Percentiles rank a stretch among this genome's conserved stretches.
Conservation (phyloP, 2,888 invertebrate species). For the Drosophila cognata region DNA sequence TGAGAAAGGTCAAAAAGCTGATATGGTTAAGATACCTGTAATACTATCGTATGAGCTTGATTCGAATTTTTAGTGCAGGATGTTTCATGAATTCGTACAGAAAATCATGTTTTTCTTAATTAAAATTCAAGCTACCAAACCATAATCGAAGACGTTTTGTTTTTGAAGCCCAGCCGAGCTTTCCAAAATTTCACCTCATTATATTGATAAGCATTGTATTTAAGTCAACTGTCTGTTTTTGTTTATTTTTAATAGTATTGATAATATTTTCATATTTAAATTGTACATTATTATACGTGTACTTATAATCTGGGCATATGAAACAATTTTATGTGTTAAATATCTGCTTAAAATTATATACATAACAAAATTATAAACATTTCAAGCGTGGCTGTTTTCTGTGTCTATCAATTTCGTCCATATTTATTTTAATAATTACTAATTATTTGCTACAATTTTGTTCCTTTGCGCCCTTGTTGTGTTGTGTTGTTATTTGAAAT, state of each 20-base stretch:
- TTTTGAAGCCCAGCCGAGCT: not conserved
- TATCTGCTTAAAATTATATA: slow-evolving; percentile 77
- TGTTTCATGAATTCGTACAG: not conserved
- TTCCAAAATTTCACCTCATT: not conserved
- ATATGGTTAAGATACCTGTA: not conserved
- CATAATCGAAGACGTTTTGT: not conserved
- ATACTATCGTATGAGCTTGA: not conserved
- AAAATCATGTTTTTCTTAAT: not conserved
- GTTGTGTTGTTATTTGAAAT: not conserved
- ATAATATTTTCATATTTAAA: slow-evolving; percentile 69
- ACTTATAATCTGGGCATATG: slow-evolving; percentile 72
- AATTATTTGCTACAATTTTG: slow-evolving; percentile 69
- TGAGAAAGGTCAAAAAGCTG: slow-evolving; percentile 4
- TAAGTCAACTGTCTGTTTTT: slow-evolving; percentile 49
- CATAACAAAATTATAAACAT: slow-evolving; percentile 80
- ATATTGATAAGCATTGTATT: slow-evolving; percentile 14
- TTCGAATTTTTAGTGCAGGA: not conserved
- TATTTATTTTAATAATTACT: slow-evolving; percentile 55
- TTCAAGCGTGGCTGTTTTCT: slow-evolving; percentile 70
- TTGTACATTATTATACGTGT: slow-evolving; percentile 76
- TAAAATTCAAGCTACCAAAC: not conserved
- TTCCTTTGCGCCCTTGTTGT: slow-evolving; percentile 39
- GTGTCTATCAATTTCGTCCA: slow-evolving; percentile 64
- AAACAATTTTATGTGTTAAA: slow-evolving; percentile 70
- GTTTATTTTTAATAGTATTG: slow-evolving; percentile 67